Evolutionary conservation across 1,140 invertebrate species (phyloP).

Genomic region (Lepidurus arcticus): DNA sequence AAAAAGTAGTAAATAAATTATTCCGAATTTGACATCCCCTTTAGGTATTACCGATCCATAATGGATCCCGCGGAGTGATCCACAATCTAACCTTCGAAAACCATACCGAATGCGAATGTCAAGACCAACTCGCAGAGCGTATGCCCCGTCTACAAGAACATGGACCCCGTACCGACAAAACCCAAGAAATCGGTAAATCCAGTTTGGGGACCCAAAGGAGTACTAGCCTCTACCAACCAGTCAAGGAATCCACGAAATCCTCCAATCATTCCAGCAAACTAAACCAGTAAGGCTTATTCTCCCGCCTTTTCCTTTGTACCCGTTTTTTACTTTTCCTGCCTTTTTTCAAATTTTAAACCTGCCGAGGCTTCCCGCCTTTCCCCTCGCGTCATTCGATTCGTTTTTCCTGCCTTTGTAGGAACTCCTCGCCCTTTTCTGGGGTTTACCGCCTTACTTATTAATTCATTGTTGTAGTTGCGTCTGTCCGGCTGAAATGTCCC

Average conservation of each 20-base stretch:
- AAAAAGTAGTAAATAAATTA: neutral
- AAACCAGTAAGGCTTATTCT: neutral
- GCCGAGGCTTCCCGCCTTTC: too few relatives aligned
- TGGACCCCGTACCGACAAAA: neutral
- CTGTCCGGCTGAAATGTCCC: conserved; percentile 2
- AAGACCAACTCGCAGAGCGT: neutral
- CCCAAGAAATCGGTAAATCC: neutral
- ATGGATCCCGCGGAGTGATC: neutral
- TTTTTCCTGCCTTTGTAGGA: too few relatives aligned
- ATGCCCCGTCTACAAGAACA: neutral
- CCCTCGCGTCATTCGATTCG: too few relatives aligned
- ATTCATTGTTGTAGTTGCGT: neutral
- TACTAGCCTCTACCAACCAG: neutral
- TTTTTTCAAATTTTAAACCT: neutral
- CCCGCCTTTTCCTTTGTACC: too few relatives aligned
- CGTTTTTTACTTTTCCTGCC: neutral
- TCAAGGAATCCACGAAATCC: neutral
- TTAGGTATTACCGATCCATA: neutral
- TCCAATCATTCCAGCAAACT: neutral
- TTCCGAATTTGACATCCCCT: neutral
- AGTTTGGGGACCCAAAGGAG: neutral
- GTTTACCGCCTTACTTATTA: too few relatives aligned
- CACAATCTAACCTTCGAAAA: neutral
- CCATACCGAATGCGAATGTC: neutral
- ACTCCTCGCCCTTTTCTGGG: too few relatives aligned